A percentile compares a stretch with the other conserved stretches of the same genome.
Evolutionary conservation across 2,797 vertebrate species (phyloP).

Genomic region (Macropodus opercularis): DNA sequence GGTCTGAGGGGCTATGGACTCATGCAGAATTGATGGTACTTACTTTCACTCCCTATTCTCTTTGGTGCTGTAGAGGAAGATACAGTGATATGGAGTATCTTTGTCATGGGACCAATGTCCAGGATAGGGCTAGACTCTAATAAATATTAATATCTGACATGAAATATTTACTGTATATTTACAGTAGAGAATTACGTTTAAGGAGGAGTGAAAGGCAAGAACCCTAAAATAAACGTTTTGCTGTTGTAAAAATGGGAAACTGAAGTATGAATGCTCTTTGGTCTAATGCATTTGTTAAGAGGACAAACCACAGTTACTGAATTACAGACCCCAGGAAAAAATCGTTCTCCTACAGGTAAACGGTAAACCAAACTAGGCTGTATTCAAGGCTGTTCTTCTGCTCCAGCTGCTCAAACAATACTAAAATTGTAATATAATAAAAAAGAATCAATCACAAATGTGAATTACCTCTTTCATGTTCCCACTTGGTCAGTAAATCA

Average conservation of each 20-base stretch:
- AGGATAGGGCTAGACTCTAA: constrained; percentile 7
- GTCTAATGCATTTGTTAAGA: neutral
- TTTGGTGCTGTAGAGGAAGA: constrained; percentile 28
- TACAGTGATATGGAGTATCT: constrained; percentile 13
- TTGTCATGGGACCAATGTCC: constrained; percentile 26
- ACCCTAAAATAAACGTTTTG: neutral
- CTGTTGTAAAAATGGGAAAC: constrained; percentile 4
- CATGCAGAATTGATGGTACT: constrained; percentile 53
- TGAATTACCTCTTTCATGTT: constrained; percentile 6
- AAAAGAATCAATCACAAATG: no score
- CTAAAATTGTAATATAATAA: constrained; percentile 4
- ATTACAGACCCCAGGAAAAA: neutral
- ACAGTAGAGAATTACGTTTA: constrained; percentile 18
- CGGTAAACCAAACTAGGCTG: no score
- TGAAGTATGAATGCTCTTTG: neutral
- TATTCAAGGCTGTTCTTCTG: neutral
- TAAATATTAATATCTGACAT: constrained; percentile 54
- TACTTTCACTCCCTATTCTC: constrained; percentile 38
- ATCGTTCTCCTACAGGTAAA: no score
- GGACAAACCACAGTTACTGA: neutral
- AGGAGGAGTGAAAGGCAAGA: neutral
- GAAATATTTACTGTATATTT: constrained; percentile 42
- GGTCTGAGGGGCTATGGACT: constrained; percentile 6
- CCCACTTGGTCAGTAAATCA: constrained; percentile 18
- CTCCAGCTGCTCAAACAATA: neutral